Percentiles rank a stretch among this genome's conserved stretches.
These are phyloP conservation scores for Vesta saturnalis DNA, from an alignment of 2,888 invertebrate genomes.

Conservation along the genomic window DNA sequence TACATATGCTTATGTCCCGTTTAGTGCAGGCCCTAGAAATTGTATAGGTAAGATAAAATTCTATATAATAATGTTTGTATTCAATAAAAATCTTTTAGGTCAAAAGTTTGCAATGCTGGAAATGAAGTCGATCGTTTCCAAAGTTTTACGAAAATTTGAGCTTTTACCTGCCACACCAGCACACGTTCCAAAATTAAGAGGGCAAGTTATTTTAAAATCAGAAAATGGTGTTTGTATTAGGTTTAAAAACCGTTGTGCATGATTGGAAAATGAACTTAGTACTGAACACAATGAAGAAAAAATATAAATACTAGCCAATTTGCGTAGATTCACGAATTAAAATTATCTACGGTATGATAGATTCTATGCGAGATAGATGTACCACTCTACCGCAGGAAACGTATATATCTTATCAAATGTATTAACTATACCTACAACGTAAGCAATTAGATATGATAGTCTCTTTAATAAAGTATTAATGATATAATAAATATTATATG, in stretches of 20 bases:
- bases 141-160: constrained; percentile 64
- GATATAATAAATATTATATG: no score
- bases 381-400: no score
- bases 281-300: background rate
- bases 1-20: constrained; percentile 68
- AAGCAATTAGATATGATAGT: no score
- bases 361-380: no score
- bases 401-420: no score
- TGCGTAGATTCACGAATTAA: no score
- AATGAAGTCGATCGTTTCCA: constrained; percentile 65
- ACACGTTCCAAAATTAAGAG: constrained; percentile 60
- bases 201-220: constrained; percentile 64
- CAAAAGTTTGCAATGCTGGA: constrained; percentile 65
- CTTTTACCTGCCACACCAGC: constrained; percentile 47
- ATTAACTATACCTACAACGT: no score
- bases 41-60: constrained; percentile 63
- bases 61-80: background rate
- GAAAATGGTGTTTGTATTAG: constrained; percentile 62
- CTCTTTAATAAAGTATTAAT: no score
- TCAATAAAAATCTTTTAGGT: constrained; percentile 45
- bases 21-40: constrained; percentile 73
- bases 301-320: no score
- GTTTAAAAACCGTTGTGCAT: constrained; percentile 31
- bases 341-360: no score
- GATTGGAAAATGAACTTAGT: no score